Evolutionary conservation across 2,113 vertebrate genomes (phyloP).

Genomic region (Ardeotis arabs): DNA sequence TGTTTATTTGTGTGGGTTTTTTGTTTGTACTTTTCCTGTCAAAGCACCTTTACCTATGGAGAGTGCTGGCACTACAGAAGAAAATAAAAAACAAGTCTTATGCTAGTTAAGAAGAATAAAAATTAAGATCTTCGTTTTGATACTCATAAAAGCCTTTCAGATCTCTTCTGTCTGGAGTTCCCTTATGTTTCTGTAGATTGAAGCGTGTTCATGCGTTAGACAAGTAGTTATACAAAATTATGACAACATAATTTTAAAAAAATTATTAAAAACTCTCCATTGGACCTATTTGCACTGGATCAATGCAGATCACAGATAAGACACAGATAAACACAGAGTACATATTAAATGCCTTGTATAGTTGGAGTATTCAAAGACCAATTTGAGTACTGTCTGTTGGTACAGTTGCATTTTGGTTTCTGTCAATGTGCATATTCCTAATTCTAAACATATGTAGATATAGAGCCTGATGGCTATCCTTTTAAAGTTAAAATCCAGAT

Average conservation of each 20-base stretch:
- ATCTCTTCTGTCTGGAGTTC: neutral
- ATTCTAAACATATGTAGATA: neutral
- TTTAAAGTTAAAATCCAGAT: neutral
- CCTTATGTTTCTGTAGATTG: neutral
- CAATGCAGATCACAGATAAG: neutral
- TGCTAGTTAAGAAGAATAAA: neutral
- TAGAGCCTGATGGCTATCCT: neutral
- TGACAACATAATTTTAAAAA: neutral
- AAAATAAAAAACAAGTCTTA: neutral
- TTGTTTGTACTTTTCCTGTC: neutral
- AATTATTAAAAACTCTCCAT: neutral
- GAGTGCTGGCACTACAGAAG: neutral
- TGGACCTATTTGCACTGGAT: neutral
- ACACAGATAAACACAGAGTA: neutral
- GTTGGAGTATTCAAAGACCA: neutral
- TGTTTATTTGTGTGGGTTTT: neutral
- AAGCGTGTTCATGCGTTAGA: neutral
- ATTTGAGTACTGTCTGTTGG: neutral
- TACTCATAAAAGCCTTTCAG: neutral
- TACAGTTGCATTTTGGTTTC: neutral
- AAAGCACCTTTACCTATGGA: neutral
- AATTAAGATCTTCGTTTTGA: neutral
- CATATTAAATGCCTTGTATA: neutral
- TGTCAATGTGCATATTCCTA: neutral
- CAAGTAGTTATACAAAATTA: neutral